phyloP scores from a whole-genome alignment of 2,888 invertebrate genomes.

The Orthosia gracilis region DNA sequence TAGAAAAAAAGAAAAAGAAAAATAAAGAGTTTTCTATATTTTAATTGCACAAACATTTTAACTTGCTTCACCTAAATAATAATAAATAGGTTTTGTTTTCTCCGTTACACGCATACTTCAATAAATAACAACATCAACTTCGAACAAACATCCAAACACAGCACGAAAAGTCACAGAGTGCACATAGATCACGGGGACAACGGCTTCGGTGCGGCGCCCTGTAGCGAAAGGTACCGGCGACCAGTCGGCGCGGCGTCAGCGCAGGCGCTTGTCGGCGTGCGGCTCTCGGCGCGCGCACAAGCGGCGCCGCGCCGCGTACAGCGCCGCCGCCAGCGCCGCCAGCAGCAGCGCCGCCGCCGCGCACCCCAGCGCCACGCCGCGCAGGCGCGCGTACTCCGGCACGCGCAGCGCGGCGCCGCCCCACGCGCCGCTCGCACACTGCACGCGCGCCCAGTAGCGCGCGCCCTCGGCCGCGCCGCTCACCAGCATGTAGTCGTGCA shows the following conservation, averaged over 20 bases:
- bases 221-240: neutral
- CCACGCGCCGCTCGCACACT: slow-evolving; percentile 92
- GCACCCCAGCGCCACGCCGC: slow-evolving; percentile 93
- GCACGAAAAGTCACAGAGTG: slow-evolving; percentile 49
- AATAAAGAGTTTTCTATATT: slow-evolving; percentile 5
- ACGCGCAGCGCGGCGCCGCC: slow-evolving; percentile 92
- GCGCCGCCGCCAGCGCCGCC: slow-evolving; percentile 92
- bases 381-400: slow-evolving; percentile 93
- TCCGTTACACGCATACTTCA: slow-evolving; percentile 48
- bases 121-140: slow-evolving; percentile 64
- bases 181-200: slow-evolving; percentile 27
- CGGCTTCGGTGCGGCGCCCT: slow-evolving; percentile 3
- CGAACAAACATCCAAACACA: slow-evolving; percentile 49
- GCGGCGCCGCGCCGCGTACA: slow-evolving; percentile 85
- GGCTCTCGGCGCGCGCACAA: slow-evolving; percentile 65
- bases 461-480: slow-evolving; percentile 94
- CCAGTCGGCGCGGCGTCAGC: slow-evolving; percentile 57
- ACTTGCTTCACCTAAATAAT: slow-evolving; percentile 14
- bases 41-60: slow-evolving; percentile 19
- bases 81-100: slow-evolving; percentile 25
- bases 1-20: neutral
- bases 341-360: slow-evolving; percentile 93
- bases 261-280: slow-evolving; percentile 69
- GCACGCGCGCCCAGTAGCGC: slow-evolving; percentile 94
- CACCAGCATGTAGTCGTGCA: slow-evolving; percentile 93